Conservation (phyloP, 2,797 vertebrate genomes). For the Oreochromis mossambicus region DNA sequence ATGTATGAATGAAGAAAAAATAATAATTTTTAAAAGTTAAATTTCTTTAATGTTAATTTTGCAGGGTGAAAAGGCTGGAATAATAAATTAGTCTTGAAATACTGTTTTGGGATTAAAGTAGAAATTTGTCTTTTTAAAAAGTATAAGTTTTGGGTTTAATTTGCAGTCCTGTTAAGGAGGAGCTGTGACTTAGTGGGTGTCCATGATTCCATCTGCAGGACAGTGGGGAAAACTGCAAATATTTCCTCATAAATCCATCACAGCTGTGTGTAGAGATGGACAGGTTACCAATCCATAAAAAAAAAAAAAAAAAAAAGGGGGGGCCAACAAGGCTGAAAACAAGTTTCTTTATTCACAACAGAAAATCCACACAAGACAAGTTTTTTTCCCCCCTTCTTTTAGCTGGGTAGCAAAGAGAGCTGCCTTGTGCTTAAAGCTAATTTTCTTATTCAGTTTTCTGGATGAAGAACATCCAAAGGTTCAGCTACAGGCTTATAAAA, state of each 20-base stretch:
- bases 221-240: neutral
- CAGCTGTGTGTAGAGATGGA: rapidly evolving
- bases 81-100: neutral
- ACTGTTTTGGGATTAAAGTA: neutral
- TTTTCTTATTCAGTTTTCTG: neutral
- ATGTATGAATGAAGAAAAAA: neutral
- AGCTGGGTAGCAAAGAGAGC: neutral
- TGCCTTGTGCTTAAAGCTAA: neutral
- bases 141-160: neutral
- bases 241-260: neutral
- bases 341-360: neutral
- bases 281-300: neutral
- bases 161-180: neutral
- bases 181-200: neutral
- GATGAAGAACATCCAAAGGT: neutral
- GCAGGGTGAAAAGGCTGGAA: neutral
- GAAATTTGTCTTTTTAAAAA: neutral
- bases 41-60: neutral
- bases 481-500: neutral
- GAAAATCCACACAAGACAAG: neutral
- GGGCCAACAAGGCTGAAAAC: neutral
- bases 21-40: rapidly evolving
- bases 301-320: too few species aligned
- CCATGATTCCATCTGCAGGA: neutral
- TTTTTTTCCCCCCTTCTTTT: neutral